Conservation (phyloP, 23 tunicate genomes). For the Aplidium turbinatum region DNA sequence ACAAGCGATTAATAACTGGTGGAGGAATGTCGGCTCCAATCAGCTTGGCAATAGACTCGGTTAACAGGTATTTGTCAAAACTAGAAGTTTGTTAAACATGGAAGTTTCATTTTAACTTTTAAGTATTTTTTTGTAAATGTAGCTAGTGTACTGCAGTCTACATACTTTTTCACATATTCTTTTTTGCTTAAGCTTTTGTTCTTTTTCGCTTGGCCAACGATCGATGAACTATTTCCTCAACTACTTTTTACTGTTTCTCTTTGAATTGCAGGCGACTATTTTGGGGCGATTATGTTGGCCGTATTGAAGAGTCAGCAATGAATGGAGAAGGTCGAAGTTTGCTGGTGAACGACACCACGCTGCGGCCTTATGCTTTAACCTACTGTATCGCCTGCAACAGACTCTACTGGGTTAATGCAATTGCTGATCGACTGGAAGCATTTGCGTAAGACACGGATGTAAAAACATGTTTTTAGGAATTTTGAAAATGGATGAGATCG, state of each 20-base stretch:
- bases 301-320: slow-evolving; percentile 54
- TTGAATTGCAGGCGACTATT: slow-evolving; percentile 28
- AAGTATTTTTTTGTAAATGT: too few relatives aligned
- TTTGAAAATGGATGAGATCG: too few relatives aligned
- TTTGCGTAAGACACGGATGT: slow-evolving; percentile 21
- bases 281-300: slow-evolving; percentile 78
- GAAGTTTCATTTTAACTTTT: too few relatives aligned
- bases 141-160: background rate
- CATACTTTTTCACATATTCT: too few relatives aligned
- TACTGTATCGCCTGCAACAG: slow-evolving; percentile 24
- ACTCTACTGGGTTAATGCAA: slow-evolving; percentile 54
- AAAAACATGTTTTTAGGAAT: background rate
- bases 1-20: slow-evolving; percentile 38
- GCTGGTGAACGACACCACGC: slow-evolving; percentile 36
- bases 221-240: too few relatives aligned
- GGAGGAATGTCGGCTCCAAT: slow-evolving; percentile 47
- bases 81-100: too few relatives aligned
- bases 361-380: slow-evolving; percentile 43
- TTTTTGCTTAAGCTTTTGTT: too few relatives aligned
- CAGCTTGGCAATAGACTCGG: slow-evolving; percentile 50
- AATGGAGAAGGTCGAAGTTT: slow-evolving; percentile 57
- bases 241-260: background rate
- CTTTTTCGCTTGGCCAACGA: too few relatives aligned
- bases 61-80: slow-evolving; percentile 75
- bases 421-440: slow-evolving; percentile 24